Evolutionary conservation across 2,797 vertebrate genomes (phyloP).

Genomic region (Phoxinus dragarum): DNA sequence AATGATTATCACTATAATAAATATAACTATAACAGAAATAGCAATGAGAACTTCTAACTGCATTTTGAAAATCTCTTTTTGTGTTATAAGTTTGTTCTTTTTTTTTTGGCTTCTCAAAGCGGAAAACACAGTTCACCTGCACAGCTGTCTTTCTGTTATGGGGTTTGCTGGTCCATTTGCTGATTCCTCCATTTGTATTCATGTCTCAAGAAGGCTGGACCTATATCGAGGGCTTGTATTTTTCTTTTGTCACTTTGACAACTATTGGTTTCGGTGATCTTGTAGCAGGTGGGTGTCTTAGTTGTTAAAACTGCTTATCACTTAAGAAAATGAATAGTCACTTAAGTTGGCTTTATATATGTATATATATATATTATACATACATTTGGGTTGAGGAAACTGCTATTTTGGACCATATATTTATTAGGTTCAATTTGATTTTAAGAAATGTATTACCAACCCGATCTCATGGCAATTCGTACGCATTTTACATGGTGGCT

Average conservation of each 20-base stretch:
- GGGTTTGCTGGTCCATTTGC: slow-evolving; percentile 92
- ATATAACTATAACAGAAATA: not conserved
- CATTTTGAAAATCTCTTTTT: not conserved
- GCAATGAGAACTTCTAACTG: not conserved
- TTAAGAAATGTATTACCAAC: no score
- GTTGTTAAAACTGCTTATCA: slow-evolving; percentile 8
- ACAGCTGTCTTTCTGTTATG: slow-evolving; percentile 95
- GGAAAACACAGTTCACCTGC: slow-evolving; percentile 95
- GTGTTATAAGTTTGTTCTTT: not conserved
- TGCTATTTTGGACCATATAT: no score
- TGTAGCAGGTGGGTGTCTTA: slow-evolving; percentile 86
- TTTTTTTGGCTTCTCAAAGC: slow-evolving; percentile 72
- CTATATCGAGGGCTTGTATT: slow-evolving; percentile 95
- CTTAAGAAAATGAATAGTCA: not conserved
- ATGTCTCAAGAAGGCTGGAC: slow-evolving; percentile 96
- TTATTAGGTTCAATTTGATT: no score
- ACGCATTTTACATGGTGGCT: no score
- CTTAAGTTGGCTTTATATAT: not conserved
- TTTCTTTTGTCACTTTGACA: slow-evolving; percentile 98
- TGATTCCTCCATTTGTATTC: slow-evolving; percentile 95
- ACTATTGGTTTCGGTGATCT: slow-evolving; percentile 98
- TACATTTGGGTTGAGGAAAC: no score
- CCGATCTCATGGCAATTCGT: no score
- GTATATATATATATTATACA: no score
- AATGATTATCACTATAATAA: not conserved